phyloP scores from a whole-genome alignment of 2,888 invertebrate species.

The Agonum fuliginosum region DNA sequence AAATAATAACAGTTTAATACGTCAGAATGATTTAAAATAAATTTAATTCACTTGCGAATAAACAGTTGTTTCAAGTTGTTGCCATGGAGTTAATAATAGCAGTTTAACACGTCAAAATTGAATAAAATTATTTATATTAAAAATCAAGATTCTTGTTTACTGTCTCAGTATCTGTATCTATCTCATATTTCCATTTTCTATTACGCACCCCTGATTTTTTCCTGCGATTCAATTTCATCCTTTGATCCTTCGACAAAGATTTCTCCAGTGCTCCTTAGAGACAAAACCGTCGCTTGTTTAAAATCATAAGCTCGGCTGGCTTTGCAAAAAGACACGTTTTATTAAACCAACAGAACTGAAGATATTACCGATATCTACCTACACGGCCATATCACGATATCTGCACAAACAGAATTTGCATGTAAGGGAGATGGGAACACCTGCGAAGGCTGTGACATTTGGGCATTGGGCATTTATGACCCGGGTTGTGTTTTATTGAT shows the following conservation, averaged over 20 bases:
- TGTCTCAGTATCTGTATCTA: no score
- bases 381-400: no score
- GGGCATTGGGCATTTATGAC: conserved; percentile 5
- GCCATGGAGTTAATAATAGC: no score
- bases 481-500: neutral
- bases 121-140: no score
- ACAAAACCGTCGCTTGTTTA: neutral
- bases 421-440: neutral
- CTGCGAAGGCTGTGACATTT: neutral
- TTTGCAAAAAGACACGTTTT: neutral
- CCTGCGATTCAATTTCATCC: neutral
- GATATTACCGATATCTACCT: conserved; percentile 2
- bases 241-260: neutral
- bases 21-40: no score
- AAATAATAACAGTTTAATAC: no score
- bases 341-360: neutral
- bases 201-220: no score
- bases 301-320: neutral
- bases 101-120: no score
- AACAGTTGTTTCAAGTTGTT: no score
- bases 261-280: neutral
- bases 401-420: neutral
- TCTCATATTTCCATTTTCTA: no score
- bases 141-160: no score
- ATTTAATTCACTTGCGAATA: no score